Evolutionary conservation across 2,113 vertebrate species (phyloP).

Genomic region (Cynoglossus semilaevis): DNA sequence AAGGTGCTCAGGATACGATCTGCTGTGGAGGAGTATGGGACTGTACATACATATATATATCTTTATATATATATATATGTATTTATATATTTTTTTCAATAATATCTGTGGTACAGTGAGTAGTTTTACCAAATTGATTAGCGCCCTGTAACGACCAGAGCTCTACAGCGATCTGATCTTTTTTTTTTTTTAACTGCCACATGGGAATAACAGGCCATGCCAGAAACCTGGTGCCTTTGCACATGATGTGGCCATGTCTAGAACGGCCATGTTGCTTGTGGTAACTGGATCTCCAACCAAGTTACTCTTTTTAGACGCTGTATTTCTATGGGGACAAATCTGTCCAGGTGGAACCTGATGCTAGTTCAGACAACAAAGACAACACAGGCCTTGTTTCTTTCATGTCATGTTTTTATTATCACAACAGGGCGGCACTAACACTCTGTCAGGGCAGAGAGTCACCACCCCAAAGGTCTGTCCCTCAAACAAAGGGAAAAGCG

Average conservation of each 20-base stretch:
- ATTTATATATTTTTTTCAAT: not conserved
- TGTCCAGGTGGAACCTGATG: too few species aligned
- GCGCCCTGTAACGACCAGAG: not conserved
- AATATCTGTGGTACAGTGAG: conserved; percentile 29
- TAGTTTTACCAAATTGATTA: conserved; percentile 26
- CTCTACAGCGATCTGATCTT: conserved; percentile 3
- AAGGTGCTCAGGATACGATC: conserved; percentile 39
- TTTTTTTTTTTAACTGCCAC: conserved; percentile 49
- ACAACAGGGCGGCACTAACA: too few species aligned
- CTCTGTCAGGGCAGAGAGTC: too few species aligned
- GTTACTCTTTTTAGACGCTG: not conserved
- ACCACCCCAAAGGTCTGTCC: too few species aligned
- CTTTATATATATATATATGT: too few species aligned
- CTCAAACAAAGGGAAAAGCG: too few species aligned
- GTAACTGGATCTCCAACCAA: too few species aligned
- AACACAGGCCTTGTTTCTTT: too few species aligned
- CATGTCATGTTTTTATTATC: too few species aligned
- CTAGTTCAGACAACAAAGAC: too few species aligned
- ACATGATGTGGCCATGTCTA: not conserved
- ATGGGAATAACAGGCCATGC: conserved; percentile 46
- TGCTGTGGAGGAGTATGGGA: conserved; percentile 54
- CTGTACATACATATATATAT: too few species aligned
- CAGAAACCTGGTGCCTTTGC: conserved; percentile 37
- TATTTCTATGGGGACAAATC: not conserved
- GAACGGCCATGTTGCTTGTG: too few species aligned